A percentile compares a stretch with the other conserved stretches of the same genome.
These are phyloP conservation scores for Volucella inflata DNA, from an alignment of 2,888 invertebrate genomes.

Conservation along the genomic window DNA sequence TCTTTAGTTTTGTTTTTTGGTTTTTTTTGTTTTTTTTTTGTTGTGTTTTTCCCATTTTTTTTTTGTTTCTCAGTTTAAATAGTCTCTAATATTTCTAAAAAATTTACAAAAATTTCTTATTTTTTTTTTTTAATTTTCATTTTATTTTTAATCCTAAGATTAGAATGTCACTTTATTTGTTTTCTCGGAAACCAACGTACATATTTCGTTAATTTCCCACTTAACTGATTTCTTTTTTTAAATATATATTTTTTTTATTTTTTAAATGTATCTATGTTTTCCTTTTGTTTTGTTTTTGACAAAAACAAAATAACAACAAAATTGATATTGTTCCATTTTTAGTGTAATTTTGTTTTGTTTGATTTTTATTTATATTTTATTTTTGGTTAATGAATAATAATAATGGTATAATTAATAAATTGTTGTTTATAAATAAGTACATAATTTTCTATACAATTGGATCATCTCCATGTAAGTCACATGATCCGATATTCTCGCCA, in stretches of 20 bases:
- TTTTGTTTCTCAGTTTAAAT: constrained; percentile 76
- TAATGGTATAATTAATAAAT: constrained; percentile 73
- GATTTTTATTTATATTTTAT: constrained; percentile 62
- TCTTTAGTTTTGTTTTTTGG: constrained; percentile 63
- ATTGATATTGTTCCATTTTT: constrained; percentile 59
- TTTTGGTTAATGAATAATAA: constrained; percentile 70
- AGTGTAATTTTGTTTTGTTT: constrained; percentile 63
- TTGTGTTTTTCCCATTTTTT: constrained; percentile 33
- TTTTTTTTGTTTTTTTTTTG: constrained; percentile 76
- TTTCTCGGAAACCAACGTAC: constrained; percentile 68
- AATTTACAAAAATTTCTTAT: constrained; percentile 76
- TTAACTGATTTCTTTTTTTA: not conserved
- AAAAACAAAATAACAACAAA: constrained; percentile 66
- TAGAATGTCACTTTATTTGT: constrained; percentile 64
- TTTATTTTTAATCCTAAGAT: constrained; percentile 75
- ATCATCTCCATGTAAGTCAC: constrained; percentile 84
- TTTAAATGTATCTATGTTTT: too few relatives aligned
- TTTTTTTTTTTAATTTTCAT: constrained; percentile 67
- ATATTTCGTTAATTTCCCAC: constrained; percentile 59
- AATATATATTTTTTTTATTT: constrained; percentile 16
- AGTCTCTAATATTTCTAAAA: constrained; percentile 77
- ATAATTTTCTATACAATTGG: constrained; percentile 81
- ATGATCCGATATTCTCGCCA: constrained; percentile 86
- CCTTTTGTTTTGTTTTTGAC: constrained; percentile 53
- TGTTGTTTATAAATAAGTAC: constrained; percentile 75